A percentile compares a stretch with the other conserved stretches of the same genome.
Conservation (phyloP, 2,113 vertebrate species). For the Steatornis caripensis region DNA sequence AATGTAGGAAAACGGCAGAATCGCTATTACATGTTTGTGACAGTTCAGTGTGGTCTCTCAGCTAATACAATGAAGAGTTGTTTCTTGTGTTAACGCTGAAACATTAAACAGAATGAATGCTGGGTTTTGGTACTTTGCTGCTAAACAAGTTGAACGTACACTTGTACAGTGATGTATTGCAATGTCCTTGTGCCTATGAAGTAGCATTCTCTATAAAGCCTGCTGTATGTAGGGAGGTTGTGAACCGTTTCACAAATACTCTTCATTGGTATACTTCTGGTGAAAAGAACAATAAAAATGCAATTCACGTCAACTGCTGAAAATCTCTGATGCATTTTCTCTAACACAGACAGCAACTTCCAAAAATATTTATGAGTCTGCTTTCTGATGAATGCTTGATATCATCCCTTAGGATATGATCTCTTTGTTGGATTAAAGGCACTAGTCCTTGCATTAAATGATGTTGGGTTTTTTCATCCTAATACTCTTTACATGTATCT, state of each 20-base stretch:
- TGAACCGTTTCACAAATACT: neutral
- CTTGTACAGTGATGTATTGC: neutral
- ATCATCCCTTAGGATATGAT: slow-evolving; percentile 53
- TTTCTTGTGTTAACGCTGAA: neutral
- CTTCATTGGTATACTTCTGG: neutral
- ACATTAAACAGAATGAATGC: neutral
- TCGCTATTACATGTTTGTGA: neutral
- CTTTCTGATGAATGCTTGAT: slow-evolving; percentile 56
- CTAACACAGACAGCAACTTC: slow-evolving; percentile 27
- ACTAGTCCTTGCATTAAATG: slow-evolving; percentile 27
- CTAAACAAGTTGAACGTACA: neutral
- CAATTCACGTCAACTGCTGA: slow-evolving; percentile 14
- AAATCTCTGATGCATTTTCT: slow-evolving; percentile 32
- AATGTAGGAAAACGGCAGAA: neutral
- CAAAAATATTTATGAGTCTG: slow-evolving; percentile 44
- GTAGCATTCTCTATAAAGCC: neutral
- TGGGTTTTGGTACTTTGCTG: neutral
- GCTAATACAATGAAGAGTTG: neutral
- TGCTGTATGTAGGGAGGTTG: neutral
- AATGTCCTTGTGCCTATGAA: neutral
- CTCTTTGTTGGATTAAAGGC: slow-evolving; percentile 59
- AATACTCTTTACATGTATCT: slow-evolving; percentile 36
- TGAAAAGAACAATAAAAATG: neutral
- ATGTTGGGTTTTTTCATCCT: slow-evolving; percentile 1
- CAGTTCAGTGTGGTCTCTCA: neutral